Evolutionary conservation across 2,888 invertebrate species (phyloP).

Genomic region (Caenorhabditis plicata): DNA sequence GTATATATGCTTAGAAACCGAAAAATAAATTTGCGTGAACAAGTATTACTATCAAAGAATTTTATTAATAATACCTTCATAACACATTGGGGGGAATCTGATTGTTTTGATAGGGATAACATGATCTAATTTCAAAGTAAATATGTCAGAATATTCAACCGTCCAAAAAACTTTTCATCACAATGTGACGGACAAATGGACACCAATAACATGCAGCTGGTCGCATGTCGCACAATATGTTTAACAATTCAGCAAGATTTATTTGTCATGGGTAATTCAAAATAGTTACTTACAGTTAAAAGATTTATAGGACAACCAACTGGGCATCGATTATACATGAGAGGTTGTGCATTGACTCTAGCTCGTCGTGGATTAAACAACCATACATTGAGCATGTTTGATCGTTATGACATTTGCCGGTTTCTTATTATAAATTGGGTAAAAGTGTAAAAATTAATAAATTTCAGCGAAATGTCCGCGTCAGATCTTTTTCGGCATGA

Average conservation of each 20-base stretch:
- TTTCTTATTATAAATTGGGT: background rate
- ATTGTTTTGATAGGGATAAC: too few relatives aligned
- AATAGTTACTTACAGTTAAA: background rate
- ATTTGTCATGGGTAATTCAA: constrained; percentile 52
- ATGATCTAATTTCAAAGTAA: background rate
- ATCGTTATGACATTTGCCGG: constrained; percentile 62
- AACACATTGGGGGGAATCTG: too few relatives aligned
- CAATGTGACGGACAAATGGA: constrained; percentile 59
- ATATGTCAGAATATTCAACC: constrained; percentile 51
- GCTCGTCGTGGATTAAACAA: constrained; percentile 57
- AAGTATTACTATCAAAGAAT: too few relatives aligned
- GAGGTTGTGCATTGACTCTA: constrained; percentile 60
- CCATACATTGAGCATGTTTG: constrained; percentile 61
- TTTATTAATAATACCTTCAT: too few relatives aligned
- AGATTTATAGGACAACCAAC: constrained; percentile 56
- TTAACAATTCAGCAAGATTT: constrained; percentile 62
- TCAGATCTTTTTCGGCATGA: constrained; percentile 61
- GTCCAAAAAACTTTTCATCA: constrained; percentile 60
- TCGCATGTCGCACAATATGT: constrained; percentile 61
- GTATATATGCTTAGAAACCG: too few relatives aligned
- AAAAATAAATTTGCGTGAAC: too few relatives aligned
- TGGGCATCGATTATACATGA: constrained; percentile 58
- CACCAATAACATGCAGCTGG: constrained; percentile 31
- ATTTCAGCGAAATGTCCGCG: constrained; percentile 60
- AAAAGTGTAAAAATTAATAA: background rate